phyloP scores from a whole-genome alignment of 1,140 invertebrate genomes.

The Diuraphis noxia region DNA sequence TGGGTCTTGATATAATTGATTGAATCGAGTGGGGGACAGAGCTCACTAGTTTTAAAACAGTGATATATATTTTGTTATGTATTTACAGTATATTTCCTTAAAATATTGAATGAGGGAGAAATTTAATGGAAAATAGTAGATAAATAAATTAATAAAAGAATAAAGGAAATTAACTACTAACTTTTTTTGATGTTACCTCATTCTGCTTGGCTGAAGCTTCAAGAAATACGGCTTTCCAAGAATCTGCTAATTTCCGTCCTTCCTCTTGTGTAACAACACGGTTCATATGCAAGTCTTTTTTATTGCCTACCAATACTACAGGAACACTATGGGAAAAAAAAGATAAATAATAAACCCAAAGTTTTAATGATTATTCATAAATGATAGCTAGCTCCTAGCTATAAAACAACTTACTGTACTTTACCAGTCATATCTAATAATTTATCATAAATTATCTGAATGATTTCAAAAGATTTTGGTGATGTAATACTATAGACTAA shows the following conservation, averaged over 20 bases:
- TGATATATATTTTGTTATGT: neutral
- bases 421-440: conserved; percentile 94
- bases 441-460: conserved; percentile 96
- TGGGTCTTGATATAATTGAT: no score
- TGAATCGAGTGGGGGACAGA: neutral
- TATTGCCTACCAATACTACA: conserved; percentile 79
- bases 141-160: neutral
- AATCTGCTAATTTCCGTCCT: conserved; percentile 86
- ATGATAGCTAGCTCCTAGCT: neutral
- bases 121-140: no score
- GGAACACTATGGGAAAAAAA: conserved; percentile 75
- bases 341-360: neutral
- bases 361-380: neutral
- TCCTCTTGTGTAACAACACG: conserved; percentile 87
- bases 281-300: conserved; percentile 75
- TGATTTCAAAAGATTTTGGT: conserved; percentile 94
- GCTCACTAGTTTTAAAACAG: neutral
- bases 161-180: neutral
- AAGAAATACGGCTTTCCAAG: conserved; percentile 93
- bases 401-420: conserved; percentile 77
- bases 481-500: conserved; percentile 97
- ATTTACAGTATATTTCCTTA: neutral
- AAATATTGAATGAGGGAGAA: neutral
- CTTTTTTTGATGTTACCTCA: conserved; percentile 65
- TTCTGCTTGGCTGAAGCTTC: conserved; percentile 97